Percentiles rank a stretch among this genome's conserved stretches.
phyloP scores from a whole-genome alignment of 2,797 vertebrate genomes.

The Megalops cyprinoides region DNA sequence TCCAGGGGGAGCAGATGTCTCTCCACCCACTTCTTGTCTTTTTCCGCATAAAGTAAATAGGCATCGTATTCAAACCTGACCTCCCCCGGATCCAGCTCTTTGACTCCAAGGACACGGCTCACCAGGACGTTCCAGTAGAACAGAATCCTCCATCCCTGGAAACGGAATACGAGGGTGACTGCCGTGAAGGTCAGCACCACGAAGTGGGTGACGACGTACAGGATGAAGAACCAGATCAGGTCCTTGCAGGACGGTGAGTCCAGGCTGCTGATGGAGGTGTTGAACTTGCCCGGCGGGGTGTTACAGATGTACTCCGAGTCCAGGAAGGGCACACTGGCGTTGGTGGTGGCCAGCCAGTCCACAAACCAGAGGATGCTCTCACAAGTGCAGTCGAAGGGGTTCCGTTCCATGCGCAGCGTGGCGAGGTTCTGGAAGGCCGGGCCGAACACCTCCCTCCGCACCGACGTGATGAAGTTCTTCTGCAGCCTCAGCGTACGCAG shows the following conservation, averaged over 20 bases:
- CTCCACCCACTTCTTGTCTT: slow-evolving; percentile 84
- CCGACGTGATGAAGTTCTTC: slow-evolving; percentile 89
- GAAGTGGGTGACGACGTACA: slow-evolving; percentile 77
- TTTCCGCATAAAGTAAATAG: slow-evolving; percentile 82
- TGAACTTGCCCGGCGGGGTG: slow-evolving; percentile 84
- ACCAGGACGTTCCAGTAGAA: slow-evolving; percentile 89
- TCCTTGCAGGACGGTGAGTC: slow-evolving; percentile 87
- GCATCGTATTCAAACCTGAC: slow-evolving; percentile 81
- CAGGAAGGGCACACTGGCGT: slow-evolving; percentile 66
- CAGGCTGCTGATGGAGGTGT: slow-evolving; percentile 75
- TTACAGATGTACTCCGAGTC: slow-evolving; percentile 84
- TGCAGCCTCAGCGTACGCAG: slow-evolving; percentile 77
- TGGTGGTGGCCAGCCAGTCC: slow-evolving; percentile 84
- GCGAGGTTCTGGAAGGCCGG: slow-evolving; percentile 76
- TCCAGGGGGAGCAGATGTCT: slow-evolving; percentile 80
- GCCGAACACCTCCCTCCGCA: slow-evolving; percentile 80
- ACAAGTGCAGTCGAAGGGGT: slow-evolving; percentile 96
- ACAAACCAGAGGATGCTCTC: slow-evolving; percentile 94
- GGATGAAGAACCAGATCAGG: slow-evolving; percentile 79
- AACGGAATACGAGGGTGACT: slow-evolving; percentile 74
- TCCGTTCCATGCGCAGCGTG: slow-evolving; percentile 80
- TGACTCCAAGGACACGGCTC: slow-evolving; percentile 84
- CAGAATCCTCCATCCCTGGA: slow-evolving; percentile 90
- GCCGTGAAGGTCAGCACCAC: slow-evolving; percentile 65
- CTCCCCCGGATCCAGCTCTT: slow-evolving; percentile 71